phyloP scores from a whole-genome alignment of 2,888 invertebrate genomes.

The Leucophora obtusa region DNA sequence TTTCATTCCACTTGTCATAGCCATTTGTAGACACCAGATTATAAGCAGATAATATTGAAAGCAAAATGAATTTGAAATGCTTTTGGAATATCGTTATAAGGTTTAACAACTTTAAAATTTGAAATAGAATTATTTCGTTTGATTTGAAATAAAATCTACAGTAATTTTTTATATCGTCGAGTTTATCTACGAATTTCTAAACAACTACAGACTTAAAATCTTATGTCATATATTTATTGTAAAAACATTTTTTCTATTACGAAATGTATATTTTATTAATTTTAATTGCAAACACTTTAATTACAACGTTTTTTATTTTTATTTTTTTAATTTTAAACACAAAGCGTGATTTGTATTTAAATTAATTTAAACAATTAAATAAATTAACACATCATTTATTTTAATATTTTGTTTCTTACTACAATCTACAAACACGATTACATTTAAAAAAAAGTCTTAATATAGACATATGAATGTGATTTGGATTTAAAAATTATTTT shows the following conservation, averaged over 20 bases:
- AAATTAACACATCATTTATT: slow-evolving; percentile 14
- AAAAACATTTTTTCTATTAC: background rate
- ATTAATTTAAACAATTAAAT: slow-evolving; percentile 25
- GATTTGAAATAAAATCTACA: no score
- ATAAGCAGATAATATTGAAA: no score
- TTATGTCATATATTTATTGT: background rate
- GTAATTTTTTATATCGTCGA: no score
- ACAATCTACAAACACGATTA: background rate
- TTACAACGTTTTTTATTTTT: background rate
- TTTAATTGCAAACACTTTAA: slow-evolving; percentile 15
- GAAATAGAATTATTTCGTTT: no score
- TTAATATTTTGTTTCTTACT: background rate
- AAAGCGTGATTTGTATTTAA: slow-evolving; percentile 21
- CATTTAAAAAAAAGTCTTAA: background rate
- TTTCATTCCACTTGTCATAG: no score
- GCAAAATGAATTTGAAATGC: no score
- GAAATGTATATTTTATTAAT: background rate
- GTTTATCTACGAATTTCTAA: no score
- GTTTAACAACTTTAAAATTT: no score
- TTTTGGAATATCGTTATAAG: no score
- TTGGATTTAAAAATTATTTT: slow-evolving; percentile 2
- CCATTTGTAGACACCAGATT: no score
- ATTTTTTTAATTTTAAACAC: background rate
- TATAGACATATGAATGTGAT: background rate
- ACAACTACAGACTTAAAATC: no score